Evolutionary conservation across 2,888 invertebrate genomes (phyloP).

Genomic region (Chirona hameri): DNA sequence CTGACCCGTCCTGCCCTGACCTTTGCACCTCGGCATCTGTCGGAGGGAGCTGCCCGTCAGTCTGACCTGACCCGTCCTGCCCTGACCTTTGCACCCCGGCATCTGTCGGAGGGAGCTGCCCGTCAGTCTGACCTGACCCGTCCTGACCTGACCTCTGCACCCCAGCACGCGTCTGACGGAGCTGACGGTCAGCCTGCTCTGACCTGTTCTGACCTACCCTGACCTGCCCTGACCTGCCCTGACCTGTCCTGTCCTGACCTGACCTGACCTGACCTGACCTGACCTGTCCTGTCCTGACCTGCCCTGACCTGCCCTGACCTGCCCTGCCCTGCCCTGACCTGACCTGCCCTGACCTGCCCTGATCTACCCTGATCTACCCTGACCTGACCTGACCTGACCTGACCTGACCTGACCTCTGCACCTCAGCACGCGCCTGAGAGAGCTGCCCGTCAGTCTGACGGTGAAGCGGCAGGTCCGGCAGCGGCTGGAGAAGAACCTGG

Average conservation of each 20-base stretch:
- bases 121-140: background rate
- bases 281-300: background rate
- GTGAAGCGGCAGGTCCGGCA: slow-evolving; percentile 63
- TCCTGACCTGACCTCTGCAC: background rate
- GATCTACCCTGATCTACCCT: no score
- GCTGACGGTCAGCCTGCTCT: background rate
- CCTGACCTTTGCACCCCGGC: background rate
- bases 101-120: background rate
- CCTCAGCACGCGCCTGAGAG: slow-evolving; percentile 49
- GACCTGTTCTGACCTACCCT: no score
- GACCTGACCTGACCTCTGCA: background rate
- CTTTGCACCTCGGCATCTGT: background rate
- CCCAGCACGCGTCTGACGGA: background rate
- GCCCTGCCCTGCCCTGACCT: no score
- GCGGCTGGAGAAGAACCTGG: slow-evolving; percentile 51
- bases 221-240: no score
- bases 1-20: background rate
- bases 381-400: background rate
- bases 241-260: background rate
- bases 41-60: background rate
- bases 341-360: no score
- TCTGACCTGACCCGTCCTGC: background rate
- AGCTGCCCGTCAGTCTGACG: slow-evolving; percentile 64
- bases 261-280: background rate
- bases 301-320: no score